These are phyloP conservation scores for Calosoma granatense DNA, from an alignment of 1,140 invertebrate genomes.

Conservation along the genomic window DNA sequence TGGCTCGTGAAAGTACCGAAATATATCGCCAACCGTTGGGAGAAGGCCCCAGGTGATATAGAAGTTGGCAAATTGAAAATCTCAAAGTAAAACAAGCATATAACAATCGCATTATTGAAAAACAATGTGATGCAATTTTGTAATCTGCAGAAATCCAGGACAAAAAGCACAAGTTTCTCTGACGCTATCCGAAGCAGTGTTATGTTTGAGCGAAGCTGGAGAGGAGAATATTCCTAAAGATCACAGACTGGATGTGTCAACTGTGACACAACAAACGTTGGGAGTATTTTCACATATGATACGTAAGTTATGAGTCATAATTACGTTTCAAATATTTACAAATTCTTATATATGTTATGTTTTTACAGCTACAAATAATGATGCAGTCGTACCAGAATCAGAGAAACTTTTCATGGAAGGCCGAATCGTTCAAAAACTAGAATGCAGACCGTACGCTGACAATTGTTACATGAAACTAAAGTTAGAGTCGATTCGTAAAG, in stretches of 20 bases:
- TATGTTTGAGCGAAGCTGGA: slow-evolving; percentile 56
- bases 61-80: slow-evolving; percentile 75
- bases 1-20: slow-evolving; percentile 97
- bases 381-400: slow-evolving; percentile 58
- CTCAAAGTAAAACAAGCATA: slow-evolving; percentile 45
- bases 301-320: slow-evolving; percentile 40
- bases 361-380: slow-evolving; percentile 43
- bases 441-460: slow-evolving; percentile 84
- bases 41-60: slow-evolving; percentile 63
- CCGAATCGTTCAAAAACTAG: slow-evolving; percentile 85
- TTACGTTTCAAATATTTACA: slow-evolving; percentile 1
- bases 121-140: slow-evolving; percentile 11
- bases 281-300: slow-evolving; percentile 78
- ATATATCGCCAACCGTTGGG: slow-evolving; percentile 87
- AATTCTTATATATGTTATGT: neutral
- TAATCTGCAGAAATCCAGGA: slow-evolving; percentile 37
- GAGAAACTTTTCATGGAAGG: slow-evolving; percentile 87
- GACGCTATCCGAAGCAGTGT: slow-evolving; percentile 53
- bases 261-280: slow-evolving; percentile 76
- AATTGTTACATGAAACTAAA: slow-evolving; percentile 84
- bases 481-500: slow-evolving; percentile 70
- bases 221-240: slow-evolving; percentile 76
- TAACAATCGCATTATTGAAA: slow-evolving; percentile 11
- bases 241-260: slow-evolving; percentile 80
- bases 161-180: slow-evolving; percentile 65